phyloP scores from a whole-genome alignment of 2,888 invertebrate species.

The Euzetes globulus region DNA sequence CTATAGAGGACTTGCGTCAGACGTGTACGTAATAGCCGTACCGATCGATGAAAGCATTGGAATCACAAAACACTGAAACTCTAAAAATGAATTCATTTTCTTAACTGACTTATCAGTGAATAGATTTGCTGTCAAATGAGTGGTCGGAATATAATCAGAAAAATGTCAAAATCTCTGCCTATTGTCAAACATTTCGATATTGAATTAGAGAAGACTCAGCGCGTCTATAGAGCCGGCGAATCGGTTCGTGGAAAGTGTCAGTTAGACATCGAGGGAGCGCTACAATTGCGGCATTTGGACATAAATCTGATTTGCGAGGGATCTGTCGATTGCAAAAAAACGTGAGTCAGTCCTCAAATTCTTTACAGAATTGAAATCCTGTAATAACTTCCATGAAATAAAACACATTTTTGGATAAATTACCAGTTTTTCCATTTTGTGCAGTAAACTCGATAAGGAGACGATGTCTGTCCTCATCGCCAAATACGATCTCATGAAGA shows the following conservation, averaged over 20 bases:
- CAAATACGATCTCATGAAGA: slow-evolving; percentile 14
- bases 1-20: background rate
- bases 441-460: background rate
- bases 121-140: background rate
- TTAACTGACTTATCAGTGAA: background rate
- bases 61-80: background rate
- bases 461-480: background rate
- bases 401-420: background rate
- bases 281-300: background rate
- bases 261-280: background rate
- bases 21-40: background rate
- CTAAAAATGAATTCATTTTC: background rate
- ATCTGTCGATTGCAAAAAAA: slow-evolving; percentile 5
- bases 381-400: background rate
- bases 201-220: slow-evolving; percentile 1
- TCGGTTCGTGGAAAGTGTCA: background rate
- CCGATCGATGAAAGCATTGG: background rate
- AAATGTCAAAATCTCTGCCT: slow-evolving; percentile 20
- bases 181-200: slow-evolving; percentile 1
- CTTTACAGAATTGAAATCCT: background rate
- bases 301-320: slow-evolving; percentile 12
- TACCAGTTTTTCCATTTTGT: background rate
- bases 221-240: background rate
- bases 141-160: background rate
- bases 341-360: background rate